These are phyloP conservation scores for Carassius gibelio DNA, from an alignment of 2,113 vertebrate species.

Conservation along the genomic window DNA sequence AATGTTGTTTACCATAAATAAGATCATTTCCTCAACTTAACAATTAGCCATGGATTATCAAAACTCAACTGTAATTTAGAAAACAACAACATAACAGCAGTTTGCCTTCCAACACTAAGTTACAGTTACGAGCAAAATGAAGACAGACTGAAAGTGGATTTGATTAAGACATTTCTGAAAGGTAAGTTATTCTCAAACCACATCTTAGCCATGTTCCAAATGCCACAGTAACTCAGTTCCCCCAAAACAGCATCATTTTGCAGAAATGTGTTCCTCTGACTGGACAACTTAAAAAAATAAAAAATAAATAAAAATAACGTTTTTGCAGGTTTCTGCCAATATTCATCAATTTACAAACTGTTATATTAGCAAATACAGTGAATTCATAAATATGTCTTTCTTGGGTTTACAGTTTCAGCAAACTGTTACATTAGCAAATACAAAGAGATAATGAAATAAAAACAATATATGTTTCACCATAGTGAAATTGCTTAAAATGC, in stretches of 20 bases:
- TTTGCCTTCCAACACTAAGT: too few species aligned
- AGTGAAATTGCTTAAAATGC: background rate
- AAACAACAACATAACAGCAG: too few species aligned
- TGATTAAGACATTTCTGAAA: background rate
- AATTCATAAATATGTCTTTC: background rate
- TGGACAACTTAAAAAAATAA: too few species aligned
- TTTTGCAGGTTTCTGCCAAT: too few species aligned
- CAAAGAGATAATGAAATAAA: too few species aligned
- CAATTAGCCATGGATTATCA: too few species aligned
- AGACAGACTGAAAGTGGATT: too few species aligned
- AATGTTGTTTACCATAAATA: constrained; percentile 43
- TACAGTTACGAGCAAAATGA: too few species aligned
- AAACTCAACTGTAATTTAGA: constrained; percentile 23
- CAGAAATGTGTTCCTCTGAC: background rate
- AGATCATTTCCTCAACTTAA: constrained; percentile 35
- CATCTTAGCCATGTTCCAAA: background rate
- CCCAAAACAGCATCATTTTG: background rate
- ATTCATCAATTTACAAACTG: too few species aligned
- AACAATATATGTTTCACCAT: background rate
- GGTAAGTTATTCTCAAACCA: background rate
- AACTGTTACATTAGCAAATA: too few species aligned
- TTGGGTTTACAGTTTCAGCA: background rate
- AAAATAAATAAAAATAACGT: too few species aligned
- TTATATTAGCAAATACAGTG: too few species aligned
- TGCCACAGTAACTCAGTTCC: background rate